These are phyloP conservation scores for Incurvaria masculella DNA, from an alignment of 2,888 invertebrate species.

Conservation along the genomic window DNA sequence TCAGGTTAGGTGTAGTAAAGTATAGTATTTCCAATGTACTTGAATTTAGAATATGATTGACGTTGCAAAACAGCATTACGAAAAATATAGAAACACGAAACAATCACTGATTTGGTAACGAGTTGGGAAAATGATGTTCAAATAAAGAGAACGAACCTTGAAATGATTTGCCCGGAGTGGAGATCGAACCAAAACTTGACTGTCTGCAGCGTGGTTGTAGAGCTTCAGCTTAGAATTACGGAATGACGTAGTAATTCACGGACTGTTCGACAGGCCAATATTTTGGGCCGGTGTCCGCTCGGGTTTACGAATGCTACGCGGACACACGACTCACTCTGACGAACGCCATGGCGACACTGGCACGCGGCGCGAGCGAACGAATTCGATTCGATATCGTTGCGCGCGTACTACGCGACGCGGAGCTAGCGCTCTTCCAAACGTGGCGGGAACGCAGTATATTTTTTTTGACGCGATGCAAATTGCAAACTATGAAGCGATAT, in stretches of 20 bases:
- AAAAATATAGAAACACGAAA: conserved; percentile 37
- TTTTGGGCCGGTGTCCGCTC: conserved; percentile 60
- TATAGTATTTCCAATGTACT: too few species aligned
- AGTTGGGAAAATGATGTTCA: conserved; percentile 46
- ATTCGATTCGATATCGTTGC: too few species aligned
- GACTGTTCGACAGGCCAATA: conserved; percentile 54
- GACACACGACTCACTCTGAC: conserved; percentile 45
- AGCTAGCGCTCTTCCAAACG: too few species aligned
- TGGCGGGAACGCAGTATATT: too few species aligned
- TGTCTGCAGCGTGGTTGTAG: conserved; percentile 35
- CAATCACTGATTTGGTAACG: conserved; percentile 38
- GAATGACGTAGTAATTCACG: conserved; percentile 35
- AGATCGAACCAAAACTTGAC: conserved; percentile 58
- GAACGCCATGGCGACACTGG: conserved; percentile 57
- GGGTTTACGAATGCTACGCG: conserved; percentile 45
- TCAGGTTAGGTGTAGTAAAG: too few species aligned
- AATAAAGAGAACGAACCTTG: conserved; percentile 52
- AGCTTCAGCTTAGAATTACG: conserved; percentile 9
- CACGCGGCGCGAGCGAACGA: conserved; percentile 2
- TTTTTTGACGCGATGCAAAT: too few species aligned
- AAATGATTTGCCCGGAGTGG: conserved; percentile 55
- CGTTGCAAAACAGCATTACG: conserved; percentile 25
- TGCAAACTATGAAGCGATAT: too few species aligned
- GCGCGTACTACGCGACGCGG: too few species aligned
- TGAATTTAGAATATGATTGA: too few species aligned